Evolutionary conservation across 2,797 vertebrate species (phyloP), one percentile per base, ranked within the genome.

Genomic region (Lagorchestes hirsutus): DNA sequence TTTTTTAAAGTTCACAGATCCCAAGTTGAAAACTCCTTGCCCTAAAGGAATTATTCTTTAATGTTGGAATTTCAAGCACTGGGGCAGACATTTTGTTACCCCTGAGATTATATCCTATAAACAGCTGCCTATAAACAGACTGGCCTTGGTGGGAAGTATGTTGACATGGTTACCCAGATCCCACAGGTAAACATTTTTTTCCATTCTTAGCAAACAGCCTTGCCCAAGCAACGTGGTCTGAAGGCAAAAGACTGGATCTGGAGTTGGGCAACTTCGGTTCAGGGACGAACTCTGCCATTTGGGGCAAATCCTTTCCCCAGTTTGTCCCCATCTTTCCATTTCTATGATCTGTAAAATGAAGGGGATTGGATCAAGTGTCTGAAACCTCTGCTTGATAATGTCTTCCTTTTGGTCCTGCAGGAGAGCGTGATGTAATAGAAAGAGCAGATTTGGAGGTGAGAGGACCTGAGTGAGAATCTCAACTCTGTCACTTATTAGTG

Each of bases 101-200:
- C 54, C 90, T 50, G 74, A 96, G 94, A 97, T 93, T 92, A 91
- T 96, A 93, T 6, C 5, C 16, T 82, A 87, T 55, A 96, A 92
- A 24, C 28, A 87, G 28, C 91, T 82, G 90, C 28, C n/a, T 95
- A 90, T 91, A 94, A 95, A 34, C 93, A 97, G 55, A 91, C 91
- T 97, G 96, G 93, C 93, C 93, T 46, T 93, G 90, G 54, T 92
- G 91, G 27, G 74, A 87, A 87, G 40, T 95, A 87, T 90, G 34
- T 92, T 95, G 95, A 94, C 55, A 52, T 94, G 94, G 87, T 92
- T 92, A 92, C 8, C 24, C 82, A 91, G 46, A 96, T 96, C 93
- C 92, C 95, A 95, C 54, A 67, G 62, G n/a, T n/a, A 96, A 94
- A 67, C 57, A 96, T 87, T 96, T 94, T 91, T 96, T 97, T 92